A percentile compares a stretch with the other conserved stretches of the same genome.
phyloP scores from a whole-genome alignment of 64 coral and sea anemone species.

The Montipora foliosa region DNA sequence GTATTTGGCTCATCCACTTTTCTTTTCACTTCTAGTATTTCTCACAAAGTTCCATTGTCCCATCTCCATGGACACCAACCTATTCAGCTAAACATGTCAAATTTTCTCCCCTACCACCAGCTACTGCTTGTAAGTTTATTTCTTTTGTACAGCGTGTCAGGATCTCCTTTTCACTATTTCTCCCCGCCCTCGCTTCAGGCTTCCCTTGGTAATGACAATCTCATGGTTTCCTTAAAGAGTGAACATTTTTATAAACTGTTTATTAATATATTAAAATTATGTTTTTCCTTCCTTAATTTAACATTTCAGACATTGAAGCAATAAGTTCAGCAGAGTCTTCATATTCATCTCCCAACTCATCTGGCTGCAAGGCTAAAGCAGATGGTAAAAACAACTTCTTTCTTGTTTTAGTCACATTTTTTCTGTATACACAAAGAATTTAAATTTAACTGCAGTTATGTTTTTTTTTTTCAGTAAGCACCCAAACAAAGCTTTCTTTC shows the following conservation, averaged over 20 bases:
- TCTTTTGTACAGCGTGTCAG: neutral
- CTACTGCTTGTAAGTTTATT: slow-evolving; percentile 88
- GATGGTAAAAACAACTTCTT: slow-evolving; percentile 50
- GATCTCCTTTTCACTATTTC: too few relatives aligned
- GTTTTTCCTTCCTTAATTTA: neutral
- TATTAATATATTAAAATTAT: too few relatives aligned
- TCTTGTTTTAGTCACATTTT: too few relatives aligned
- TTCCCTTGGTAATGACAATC: too few relatives aligned
- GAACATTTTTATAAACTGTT: too few relatives aligned
- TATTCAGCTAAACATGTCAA: slow-evolving; percentile 88
- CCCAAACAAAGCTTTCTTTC: slow-evolving; percentile 48
- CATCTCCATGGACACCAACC: slow-evolving; percentile 98
- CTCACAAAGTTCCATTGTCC: slow-evolving; percentile 93
- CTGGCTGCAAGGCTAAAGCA: slow-evolving; percentile 38
- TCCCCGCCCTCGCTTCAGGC: too few relatives aligned
- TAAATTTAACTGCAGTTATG: neutral
- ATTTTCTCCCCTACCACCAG: slow-evolving; percentile 94
- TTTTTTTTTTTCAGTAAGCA: slow-evolving; percentile 15
- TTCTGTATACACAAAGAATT: too few relatives aligned
- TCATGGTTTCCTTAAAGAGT: too few relatives aligned
- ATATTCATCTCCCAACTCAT: slow-evolving; percentile 68
- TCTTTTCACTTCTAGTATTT: slow-evolving; percentile 83
- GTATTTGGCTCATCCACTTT: neutral
- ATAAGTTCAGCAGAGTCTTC: slow-evolving; percentile 75
- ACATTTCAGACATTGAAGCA: slow-evolving; percentile 72